Conservation (phyloP, 2,113 vertebrate species). For the Oenanthe melanoleuca region DNA sequence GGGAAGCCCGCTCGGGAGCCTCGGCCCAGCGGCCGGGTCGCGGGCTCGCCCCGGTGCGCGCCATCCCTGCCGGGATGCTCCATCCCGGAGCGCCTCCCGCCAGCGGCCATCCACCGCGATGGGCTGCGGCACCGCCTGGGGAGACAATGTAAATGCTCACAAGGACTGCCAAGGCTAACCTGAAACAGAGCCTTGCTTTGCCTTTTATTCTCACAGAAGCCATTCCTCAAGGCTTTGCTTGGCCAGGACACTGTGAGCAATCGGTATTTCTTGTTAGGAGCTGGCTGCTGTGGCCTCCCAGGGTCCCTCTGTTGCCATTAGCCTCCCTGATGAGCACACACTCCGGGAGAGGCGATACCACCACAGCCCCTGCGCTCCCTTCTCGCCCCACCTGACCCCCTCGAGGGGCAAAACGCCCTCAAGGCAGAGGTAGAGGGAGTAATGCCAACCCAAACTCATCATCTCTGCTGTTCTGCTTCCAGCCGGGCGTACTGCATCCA, state of each 20-base stretch:
- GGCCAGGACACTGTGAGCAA: not conserved
- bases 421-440: too few species aligned
- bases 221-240: not conserved
- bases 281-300: not conserved
- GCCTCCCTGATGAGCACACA: not conserved
- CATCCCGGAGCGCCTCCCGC: not conserved
- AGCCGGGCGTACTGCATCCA: accelerated
- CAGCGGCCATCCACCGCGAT: not conserved
- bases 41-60: not conserved
- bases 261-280: not conserved
- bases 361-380: accelerated
- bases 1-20: not conserved
- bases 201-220: not conserved
- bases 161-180: not conserved
- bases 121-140: not conserved
- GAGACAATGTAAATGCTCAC: not conserved
- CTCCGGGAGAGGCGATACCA: not conserved
- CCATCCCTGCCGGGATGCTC: not conserved
- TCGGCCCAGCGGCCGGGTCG: not conserved
- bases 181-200: not conserved
- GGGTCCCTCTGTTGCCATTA: not conserved
- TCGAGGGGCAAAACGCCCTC: not conserved
- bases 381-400: not conserved
- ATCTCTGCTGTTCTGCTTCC: not conserved
- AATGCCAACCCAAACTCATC: not conserved